phyloP scores from a whole-genome alignment of 2,797 vertebrate species.

The Perodicticus potto region DNA sequence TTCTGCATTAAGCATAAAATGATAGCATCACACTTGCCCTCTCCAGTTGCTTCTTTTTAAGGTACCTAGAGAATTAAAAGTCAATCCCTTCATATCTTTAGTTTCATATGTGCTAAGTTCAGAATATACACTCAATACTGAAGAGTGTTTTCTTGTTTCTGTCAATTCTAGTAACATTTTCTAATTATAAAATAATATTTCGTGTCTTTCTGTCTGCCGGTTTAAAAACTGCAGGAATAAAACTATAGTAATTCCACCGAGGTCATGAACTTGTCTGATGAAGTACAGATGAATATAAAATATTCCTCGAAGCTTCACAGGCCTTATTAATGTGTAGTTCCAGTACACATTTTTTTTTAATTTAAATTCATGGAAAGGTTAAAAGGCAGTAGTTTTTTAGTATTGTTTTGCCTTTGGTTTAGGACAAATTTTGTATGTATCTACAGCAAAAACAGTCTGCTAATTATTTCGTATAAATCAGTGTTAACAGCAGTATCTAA shows the following conservation, averaged over 20 bases:
- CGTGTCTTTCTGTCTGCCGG: constrained; percentile 81
- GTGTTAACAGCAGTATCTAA: constrained; percentile 72
- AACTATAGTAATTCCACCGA: constrained; percentile 84
- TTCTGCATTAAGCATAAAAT: neutral
- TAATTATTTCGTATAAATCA: constrained; percentile 87
- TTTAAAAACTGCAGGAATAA: constrained; percentile 87
- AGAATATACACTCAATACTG: constrained; percentile 77
- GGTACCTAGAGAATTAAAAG: constrained; percentile 44
- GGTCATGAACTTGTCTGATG: constrained; percentile 89
- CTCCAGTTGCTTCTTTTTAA: constrained; percentile 37
- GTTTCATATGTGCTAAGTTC: constrained; percentile 84
- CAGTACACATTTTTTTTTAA: constrained; percentile 84
- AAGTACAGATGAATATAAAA: constrained; percentile 89
- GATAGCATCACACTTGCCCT: neutral
- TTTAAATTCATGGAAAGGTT: constrained; percentile 88
- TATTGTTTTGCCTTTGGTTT: constrained; percentile 88
- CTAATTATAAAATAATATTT: constrained; percentile 90
- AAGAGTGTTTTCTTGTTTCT: constrained; percentile 83
- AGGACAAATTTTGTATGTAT: constrained; percentile 84
- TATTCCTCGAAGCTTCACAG: constrained; percentile 87
- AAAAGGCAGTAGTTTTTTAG: constrained; percentile 87
- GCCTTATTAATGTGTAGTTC: constrained; percentile 87
- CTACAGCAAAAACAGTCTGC: constrained; percentile 79
- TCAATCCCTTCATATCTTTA: constrained; percentile 74
- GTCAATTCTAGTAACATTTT: constrained; percentile 88